Conservation (phyloP, 2,888 invertebrate genomes). For the Papilio demoleus region DNA sequence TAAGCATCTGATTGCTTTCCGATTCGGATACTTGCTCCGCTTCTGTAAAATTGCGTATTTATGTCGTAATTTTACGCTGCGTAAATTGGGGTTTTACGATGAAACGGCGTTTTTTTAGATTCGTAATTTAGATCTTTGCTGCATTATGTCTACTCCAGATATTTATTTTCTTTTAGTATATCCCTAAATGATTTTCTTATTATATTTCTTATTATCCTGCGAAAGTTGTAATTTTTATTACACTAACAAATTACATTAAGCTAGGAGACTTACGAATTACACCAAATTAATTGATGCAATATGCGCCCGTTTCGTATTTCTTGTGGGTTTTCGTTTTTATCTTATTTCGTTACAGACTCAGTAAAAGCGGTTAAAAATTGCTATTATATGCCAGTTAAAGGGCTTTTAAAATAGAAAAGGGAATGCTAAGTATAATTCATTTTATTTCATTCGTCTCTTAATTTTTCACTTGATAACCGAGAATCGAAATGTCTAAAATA, state of each 20-base stretch:
- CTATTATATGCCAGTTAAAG: background rate
- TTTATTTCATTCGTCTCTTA: no score
- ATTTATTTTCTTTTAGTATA: background rate
- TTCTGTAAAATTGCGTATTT: constrained; percentile 14
- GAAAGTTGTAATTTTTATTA: background rate
- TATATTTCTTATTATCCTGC: no score
- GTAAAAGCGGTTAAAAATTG: background rate
- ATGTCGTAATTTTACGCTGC: constrained; percentile 23
- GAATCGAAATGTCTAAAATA: no score
- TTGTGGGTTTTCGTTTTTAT: background rate
- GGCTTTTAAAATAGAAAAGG: background rate
- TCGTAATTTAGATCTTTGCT: constrained; percentile 1
- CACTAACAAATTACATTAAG: no score
- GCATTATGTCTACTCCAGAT: background rate
- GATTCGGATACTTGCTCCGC: constrained; percentile 17
- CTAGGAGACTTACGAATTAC: no score
- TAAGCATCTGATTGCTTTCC: constrained; percentile 16
- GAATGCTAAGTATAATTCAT: background rate
- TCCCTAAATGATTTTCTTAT: background rate
- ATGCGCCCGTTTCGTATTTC: background rate
- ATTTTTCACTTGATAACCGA: no score
- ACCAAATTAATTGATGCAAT: background rate
- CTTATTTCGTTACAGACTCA: background rate
- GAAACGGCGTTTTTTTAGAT: constrained; percentile 8
- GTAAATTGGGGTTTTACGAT: constrained; percentile 18